A percentile compares a stretch with the other conserved stretches of the same genome.
phyloP scores from a whole-genome alignment of 2,797 vertebrate genomes.

The Lagorchestes hirsutus region DNA sequence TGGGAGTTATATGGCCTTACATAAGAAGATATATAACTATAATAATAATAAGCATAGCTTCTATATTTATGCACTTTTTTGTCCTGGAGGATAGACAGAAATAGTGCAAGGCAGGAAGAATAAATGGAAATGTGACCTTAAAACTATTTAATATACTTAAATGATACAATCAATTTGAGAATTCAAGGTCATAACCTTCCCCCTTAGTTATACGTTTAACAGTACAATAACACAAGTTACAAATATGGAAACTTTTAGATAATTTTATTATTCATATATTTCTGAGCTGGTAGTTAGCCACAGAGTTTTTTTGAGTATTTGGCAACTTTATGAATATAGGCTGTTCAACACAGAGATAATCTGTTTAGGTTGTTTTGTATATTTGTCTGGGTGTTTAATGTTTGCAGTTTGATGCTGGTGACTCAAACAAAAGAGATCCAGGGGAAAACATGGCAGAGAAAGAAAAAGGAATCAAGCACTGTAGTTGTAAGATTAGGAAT shows the following conservation, averaged over 20 bases:
- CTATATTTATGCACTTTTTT: neutral
- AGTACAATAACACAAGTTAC: constrained; percentile 6
- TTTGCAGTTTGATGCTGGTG: neutral
- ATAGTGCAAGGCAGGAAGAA: neutral
- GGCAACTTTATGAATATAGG: neutral
- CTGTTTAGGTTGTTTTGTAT: neutral
- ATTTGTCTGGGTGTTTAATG: constrained; percentile 32
- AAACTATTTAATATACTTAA: neutral
- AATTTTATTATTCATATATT: constrained; percentile 33
- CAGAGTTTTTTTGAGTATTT: constrained; percentile 18
- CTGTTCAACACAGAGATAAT: neutral
- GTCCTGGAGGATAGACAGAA: constrained; percentile 13
- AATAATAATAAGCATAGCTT: neutral
- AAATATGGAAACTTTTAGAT: neutral
- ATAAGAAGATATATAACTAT: neutral
- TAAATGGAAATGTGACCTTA: neutral
- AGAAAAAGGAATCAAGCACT: neutral
- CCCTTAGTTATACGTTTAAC: neutral
- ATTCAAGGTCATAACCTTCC: neutral
- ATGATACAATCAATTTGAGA: neutral
- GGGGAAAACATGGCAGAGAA: constrained; percentile 54
- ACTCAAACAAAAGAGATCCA: constrained; percentile 31
- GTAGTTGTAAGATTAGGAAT: constrained; percentile 44
- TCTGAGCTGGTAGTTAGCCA: constrained; percentile 23
- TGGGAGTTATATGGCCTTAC: neutral